Percentiles rank a stretch among this genome's conserved stretches.
These are phyloP conservation scores for Pavo muticus DNA, from an alignment of 2,113 vertebrate genomes.

Conservation along the genomic window DNA sequence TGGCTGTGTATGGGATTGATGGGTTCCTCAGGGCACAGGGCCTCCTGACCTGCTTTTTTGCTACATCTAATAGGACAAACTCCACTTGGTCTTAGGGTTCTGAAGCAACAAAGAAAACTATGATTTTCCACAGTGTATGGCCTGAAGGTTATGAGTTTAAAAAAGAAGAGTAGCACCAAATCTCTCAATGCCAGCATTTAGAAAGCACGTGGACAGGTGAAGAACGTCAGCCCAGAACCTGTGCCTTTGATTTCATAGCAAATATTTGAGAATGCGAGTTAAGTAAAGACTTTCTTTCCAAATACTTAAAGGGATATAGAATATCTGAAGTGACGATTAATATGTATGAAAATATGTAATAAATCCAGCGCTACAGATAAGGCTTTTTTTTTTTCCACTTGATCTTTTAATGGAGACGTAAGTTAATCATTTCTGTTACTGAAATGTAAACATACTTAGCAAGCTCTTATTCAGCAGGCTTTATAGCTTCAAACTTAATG, in stretches of 20 bases:
- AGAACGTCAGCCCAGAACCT: neutral
- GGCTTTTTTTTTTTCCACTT: neutral
- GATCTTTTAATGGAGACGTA: neutral
- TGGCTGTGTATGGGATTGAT: fast-evolving
- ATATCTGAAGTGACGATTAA: neutral
- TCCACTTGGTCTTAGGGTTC: neutral
- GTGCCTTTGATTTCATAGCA: neutral
- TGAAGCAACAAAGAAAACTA: neutral
- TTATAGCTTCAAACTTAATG: neutral
- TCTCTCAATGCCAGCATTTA: neutral
- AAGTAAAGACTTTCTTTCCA: neutral
- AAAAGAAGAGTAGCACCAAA: neutral
- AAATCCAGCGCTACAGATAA: neutral
- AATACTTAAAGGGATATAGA: neutral
- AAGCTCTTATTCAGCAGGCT: neutral
- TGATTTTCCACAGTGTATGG: neutral
- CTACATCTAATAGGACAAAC: neutral
- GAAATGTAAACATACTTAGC: neutral
- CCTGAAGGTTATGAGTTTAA: neutral
- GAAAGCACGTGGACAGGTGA: neutral
- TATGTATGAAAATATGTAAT: neutral
- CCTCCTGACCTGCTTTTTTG: neutral
- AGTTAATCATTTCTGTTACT: neutral
- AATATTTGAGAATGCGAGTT: neutral
- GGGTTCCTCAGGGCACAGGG: neutral